These are phyloP conservation scores for Cottus gobio DNA, from an alignment of 2,113 vertebrate species.

Conservation along the genomic window DNA sequence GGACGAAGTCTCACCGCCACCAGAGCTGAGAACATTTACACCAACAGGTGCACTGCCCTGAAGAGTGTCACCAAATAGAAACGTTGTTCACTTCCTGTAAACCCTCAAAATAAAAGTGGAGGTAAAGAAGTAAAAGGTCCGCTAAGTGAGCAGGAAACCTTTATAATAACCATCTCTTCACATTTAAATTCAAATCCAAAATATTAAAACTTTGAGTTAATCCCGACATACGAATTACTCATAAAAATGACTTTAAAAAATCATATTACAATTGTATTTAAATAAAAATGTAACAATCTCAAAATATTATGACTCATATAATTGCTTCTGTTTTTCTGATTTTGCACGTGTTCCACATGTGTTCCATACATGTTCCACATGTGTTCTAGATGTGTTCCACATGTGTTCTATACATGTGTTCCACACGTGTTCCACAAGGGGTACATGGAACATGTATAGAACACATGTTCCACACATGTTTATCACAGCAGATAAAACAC, in stretches of 20 bases:
- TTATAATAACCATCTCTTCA: not conserved
- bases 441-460: too few relatives aligned
- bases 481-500: slow-evolving; percentile 57
- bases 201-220: too few relatives aligned
- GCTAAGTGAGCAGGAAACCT: not conserved
- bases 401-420: too few relatives aligned
- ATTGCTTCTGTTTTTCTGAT: not conserved
- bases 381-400: too few relatives aligned
- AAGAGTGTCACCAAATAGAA: slow-evolving; percentile 10
- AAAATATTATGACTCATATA: not conserved
- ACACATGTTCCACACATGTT: too few relatives aligned
- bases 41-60: not conserved
- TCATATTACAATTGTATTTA: not conserved
- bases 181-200: too few relatives aligned
- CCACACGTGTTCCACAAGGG: too few relatives aligned
- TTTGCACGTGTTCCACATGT: not conserved
- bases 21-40: not conserved
- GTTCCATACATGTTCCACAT: too few relatives aligned
- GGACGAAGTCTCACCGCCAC: not conserved
- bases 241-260: too few relatives aligned
- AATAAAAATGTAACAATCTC: not conserved
- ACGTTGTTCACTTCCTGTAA: not conserved
- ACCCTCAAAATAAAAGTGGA: not conserved
- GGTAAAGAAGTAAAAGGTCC: not conserved
- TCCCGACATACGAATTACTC: too few relatives aligned